Evolutionary conservation across 2,888 invertebrate species (phyloP).

Genomic region (Hypsopygia costalis): DNA sequence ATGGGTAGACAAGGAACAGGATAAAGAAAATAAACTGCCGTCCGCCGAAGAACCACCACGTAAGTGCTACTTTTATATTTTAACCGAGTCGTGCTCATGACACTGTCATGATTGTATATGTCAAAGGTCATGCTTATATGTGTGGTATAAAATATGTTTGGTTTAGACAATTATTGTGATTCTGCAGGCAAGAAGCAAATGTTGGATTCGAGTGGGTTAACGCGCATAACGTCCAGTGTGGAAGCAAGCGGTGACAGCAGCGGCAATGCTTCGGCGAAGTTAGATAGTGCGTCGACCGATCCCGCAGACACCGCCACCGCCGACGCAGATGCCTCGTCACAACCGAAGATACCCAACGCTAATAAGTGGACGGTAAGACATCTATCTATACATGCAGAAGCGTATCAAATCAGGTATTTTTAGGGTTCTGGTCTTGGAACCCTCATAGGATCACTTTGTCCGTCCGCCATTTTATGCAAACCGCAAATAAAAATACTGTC

Average conservation of each 20-base stretch:
- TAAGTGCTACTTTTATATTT: slow-evolving; percentile 79
- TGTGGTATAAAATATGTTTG: too few species aligned
- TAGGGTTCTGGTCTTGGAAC: too few species aligned
- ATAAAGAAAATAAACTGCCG: slow-evolving; percentile 76
- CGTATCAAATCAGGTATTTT: too few species aligned
- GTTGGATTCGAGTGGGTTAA: slow-evolving; percentile 38
- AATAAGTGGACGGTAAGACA: slow-evolving; percentile 63
- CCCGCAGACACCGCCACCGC: slow-evolving; percentile 18
- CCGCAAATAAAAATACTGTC: too few species aligned
- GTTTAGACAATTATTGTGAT: not conserved
- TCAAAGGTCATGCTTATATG: too few species aligned
- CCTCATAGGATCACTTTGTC: too few species aligned
- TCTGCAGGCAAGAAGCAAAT: slow-evolving; percentile 79
- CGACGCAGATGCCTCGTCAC: slow-evolving; percentile 6
- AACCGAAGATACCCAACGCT: slow-evolving; percentile 47
- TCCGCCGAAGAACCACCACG: slow-evolving; percentile 88
- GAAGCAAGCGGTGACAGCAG: slow-evolving; percentile 37
- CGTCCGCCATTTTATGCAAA: too few species aligned
- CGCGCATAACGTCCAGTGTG: slow-evolving; percentile 66
- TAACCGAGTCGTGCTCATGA: too few species aligned
- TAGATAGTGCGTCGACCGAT: slow-evolving; percentile 20
- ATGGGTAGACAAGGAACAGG: slow-evolving; percentile 67
- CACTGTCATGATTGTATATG: too few species aligned
- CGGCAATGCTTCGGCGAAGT: slow-evolving; percentile 35
- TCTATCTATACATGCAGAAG: too few species aligned